A percentile compares a stretch with the other conserved stretches of the same genome.
phyloP scores from a whole-genome alignment of 1,140 invertebrate genomes.

The Cotesia typhae region DNA sequence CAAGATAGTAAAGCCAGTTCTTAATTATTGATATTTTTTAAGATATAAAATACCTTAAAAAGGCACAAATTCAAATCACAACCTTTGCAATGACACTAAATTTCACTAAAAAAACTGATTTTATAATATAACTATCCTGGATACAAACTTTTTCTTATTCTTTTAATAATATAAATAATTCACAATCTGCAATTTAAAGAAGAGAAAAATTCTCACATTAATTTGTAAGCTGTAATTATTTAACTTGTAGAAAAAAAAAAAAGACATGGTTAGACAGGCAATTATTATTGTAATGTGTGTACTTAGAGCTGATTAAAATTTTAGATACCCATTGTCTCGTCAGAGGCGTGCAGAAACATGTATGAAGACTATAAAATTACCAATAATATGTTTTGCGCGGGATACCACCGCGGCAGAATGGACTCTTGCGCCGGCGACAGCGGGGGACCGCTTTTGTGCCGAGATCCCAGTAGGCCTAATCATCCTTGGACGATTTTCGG shows the following conservation, averaged over 20 bases:
- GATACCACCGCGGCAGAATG: conserved; percentile 76
- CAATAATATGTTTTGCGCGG: conserved; percentile 90
- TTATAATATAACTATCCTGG: no score
- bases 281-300: no score
- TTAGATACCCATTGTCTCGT: conserved; percentile 83
- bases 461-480: conserved; percentile 63
- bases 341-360: conserved; percentile 78
- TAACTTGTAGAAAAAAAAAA: neutral
- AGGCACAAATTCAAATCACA: no score
- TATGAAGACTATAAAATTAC: conserved; percentile 84
- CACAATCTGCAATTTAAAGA: neutral
- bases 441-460: conserved; percentile 85
- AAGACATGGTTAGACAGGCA: conserved; percentile 3
- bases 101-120: no score
- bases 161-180: neutral
- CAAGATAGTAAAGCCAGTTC: no score
- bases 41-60: no score
- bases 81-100: no score
- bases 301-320: conserved; percentile 45
- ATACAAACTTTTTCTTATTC: neutral
- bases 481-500: conserved; percentile 83
- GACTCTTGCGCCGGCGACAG: conserved; percentile 91
- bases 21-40: no score
- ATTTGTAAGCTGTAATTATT: neutral
- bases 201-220: no score